phyloP scores from a whole-genome alignment of 2,888 invertebrate genomes.

The Gerris lacustris region DNA sequence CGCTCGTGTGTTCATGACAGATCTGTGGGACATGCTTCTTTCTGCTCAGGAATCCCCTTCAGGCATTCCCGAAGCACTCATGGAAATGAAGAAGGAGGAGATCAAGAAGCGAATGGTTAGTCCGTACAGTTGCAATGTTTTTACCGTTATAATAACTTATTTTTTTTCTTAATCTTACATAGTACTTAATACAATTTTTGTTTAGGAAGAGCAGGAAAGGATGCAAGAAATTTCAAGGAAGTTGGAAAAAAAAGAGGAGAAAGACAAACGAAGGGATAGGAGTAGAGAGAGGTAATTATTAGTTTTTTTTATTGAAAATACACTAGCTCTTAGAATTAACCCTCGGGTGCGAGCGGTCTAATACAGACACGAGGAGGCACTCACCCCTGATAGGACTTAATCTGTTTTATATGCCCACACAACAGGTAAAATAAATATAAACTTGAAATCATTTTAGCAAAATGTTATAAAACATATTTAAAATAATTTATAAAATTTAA shows the following conservation, averaged over 20 bases:
- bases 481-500: too few species aligned
- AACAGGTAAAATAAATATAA: too few species aligned
- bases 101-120: conserved; percentile 74
- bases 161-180: background rate
- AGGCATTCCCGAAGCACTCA: conserved; percentile 87
- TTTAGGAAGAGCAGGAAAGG: conserved; percentile 63
- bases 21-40: conserved; percentile 87
- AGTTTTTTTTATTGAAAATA: background rate
- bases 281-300: conserved; percentile 34
- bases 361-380: too few species aligned
- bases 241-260: conserved; percentile 31
- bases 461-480: too few species aligned
- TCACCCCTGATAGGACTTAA: too few species aligned
- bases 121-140: conserved; percentile 17
- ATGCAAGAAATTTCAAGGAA: conserved; percentile 40
- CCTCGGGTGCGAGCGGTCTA: too few species aligned
- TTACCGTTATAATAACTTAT: background rate
- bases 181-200: conserved; percentile 16
- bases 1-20: conserved; percentile 93
- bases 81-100: conserved; percentile 94
- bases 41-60: conserved; percentile 91
- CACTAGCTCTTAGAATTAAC: too few species aligned
- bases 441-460: too few species aligned
- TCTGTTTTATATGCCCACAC: too few species aligned
- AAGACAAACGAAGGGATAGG: conserved; percentile 33